These are phyloP conservation scores for Helleia helle DNA, from an alignment of 2,888 invertebrate species.

Conservation along the genomic window DNA sequence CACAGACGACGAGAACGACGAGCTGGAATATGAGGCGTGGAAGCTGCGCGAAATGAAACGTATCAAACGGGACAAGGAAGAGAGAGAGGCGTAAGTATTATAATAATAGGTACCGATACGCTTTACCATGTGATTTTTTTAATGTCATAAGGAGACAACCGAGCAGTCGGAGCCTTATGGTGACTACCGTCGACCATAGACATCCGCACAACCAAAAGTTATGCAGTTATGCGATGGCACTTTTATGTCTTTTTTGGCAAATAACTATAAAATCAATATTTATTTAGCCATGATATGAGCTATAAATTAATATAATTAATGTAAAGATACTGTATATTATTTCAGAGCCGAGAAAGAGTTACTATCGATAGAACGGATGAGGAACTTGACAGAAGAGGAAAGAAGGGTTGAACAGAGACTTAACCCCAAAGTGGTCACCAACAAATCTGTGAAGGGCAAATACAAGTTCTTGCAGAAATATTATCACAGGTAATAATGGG, in stretches of 20 bases:
- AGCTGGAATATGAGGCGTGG: slow-evolving; percentile 98
- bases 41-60: slow-evolving; percentile 96
- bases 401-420: slow-evolving; percentile 88
- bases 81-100: slow-evolving; percentile 88
- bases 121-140: too few species aligned
- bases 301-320: too few species aligned
- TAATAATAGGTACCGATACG: too few species aligned
- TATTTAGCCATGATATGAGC: too few species aligned
- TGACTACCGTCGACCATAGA: too few species aligned
- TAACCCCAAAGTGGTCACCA: slow-evolving; percentile 94
- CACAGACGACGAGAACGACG: slow-evolving; percentile 96
- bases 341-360: slow-evolving; percentile 88
- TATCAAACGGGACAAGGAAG: slow-evolving; percentile 96
- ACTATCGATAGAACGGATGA: slow-evolving; percentile 89
- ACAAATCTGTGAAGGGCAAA: slow-evolving; percentile 96
- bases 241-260: too few species aligned
- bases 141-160: too few species aligned
- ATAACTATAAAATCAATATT: too few species aligned
- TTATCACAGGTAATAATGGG: slow-evolving; percentile 82
- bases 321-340: too few species aligned
- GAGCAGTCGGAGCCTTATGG: too few species aligned
- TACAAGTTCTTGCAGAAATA: slow-evolving; percentile 99
- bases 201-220: too few species aligned
- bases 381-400: slow-evolving; percentile 97
- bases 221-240: too few species aligned